These are phyloP conservation scores for Aphrocallistes beatrix DNA, from an alignment of 37 sponge, comb jelly and placozoan genomes.

Conservation along the genomic window DNA sequence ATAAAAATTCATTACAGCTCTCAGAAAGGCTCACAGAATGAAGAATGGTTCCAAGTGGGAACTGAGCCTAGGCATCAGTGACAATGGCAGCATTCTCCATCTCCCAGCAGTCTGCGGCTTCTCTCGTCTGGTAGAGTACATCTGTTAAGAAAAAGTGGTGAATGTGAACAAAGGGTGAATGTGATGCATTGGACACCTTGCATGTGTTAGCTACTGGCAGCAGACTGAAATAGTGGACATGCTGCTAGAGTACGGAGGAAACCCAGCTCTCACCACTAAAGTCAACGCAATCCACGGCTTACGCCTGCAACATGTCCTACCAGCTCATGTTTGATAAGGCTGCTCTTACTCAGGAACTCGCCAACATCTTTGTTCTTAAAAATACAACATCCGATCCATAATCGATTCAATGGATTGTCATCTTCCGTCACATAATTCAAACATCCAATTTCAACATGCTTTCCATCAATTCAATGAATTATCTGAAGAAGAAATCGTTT, in stretches of 20 bases:
- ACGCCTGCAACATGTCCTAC: too few relatives aligned
- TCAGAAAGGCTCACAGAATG: not conserved
- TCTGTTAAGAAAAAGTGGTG: not conserved
- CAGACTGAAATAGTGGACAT: not conserved
- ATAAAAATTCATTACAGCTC: not conserved
- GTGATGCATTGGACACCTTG: too few relatives aligned
- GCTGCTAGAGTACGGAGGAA: not conserved
- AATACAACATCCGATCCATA: too few relatives aligned
- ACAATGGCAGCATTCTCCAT: not conserved
- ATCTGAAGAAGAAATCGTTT: too few relatives aligned
- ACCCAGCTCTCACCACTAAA: not conserved
- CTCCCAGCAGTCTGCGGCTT: not conserved
- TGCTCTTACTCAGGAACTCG: too few relatives aligned
- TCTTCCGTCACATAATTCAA: too few relatives aligned
- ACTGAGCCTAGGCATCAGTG: not conserved
- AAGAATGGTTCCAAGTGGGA: not conserved
- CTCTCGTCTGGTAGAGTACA: slow-evolving; percentile 1
- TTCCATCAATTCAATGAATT: too few relatives aligned
- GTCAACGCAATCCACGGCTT: too few relatives aligned
- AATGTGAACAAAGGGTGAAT: not conserved
- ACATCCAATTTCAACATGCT: too few relatives aligned
- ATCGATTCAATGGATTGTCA: too few relatives aligned
- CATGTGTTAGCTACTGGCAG: slow-evolving; percentile 12
- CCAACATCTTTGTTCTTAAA: too few relatives aligned
- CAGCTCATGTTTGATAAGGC: too few relatives aligned